A percentile compares a stretch with the other conserved stretches of the same genome.
These are phyloP conservation scores for Hartigia nigra DNA, from an alignment of 2,888 invertebrate genomes.

Conservation along the genomic window DNA sequence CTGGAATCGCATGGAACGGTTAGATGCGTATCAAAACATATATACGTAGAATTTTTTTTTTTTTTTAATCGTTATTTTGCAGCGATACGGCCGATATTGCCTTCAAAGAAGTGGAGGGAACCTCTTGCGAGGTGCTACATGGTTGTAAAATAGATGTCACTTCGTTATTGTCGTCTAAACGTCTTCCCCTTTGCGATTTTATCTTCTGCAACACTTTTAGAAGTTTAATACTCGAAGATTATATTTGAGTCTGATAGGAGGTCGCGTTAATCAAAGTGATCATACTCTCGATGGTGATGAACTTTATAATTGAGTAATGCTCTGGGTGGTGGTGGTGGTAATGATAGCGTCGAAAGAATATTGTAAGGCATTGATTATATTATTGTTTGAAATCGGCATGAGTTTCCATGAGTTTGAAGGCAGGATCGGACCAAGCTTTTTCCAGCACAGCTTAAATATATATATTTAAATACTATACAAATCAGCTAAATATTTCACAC, in stretches of 20 bases:
- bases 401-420: constrained; percentile 3
- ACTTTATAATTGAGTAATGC: not conserved
- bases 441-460: constrained; percentile 4
- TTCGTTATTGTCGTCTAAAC: not conserved
- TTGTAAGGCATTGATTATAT: not conserved
- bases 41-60: constrained; percentile 1
- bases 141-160: not conserved
- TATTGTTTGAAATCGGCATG: not conserved
- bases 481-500: constrained; percentile 13
- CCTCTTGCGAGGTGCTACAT: not conserved
- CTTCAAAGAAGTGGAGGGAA: constrained; percentile 6
- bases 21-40: constrained; percentile 15
- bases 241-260: not conserved
- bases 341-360: not conserved
- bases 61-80: constrained; percentile 1
- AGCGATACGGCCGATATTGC: not conserved
- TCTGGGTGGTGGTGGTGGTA: not conserved
- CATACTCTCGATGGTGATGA: not conserved
- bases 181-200: not conserved
- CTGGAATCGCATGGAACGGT: constrained; percentile 11
- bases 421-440: constrained; percentile 5
- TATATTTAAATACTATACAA: constrained; percentile 18
- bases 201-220: not conserved
- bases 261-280: not conserved
- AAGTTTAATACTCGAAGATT: not conserved